Base-by-base conservation (phyloP, 2,888 invertebrate genomes). In the Drosophila prolongata region DNA sequence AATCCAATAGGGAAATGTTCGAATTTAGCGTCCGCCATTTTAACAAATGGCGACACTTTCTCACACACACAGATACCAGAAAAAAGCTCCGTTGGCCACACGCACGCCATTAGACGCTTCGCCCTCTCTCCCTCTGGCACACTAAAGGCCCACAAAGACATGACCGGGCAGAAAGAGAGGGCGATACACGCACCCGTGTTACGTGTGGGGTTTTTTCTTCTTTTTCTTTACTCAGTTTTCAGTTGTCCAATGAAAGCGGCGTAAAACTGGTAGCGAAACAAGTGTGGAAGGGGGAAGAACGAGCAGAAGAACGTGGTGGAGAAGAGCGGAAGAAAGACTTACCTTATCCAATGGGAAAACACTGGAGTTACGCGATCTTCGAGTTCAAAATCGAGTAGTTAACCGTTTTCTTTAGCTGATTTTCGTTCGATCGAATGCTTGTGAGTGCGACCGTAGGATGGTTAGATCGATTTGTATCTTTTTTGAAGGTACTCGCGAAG, bases 201-300 rank as follows among this genome's bases (percentile, higher is more conserved):
- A 70, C 70, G 59, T 57, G 73, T 69, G 40, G 69, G 61, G 62
- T 42, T 49, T 56, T 49, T 47, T 55, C 14, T 67, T 65, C 19
- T 43, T 64, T 52, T 53, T 37, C 47, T 61, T 38, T 52, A 54
- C 58, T 46, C 58, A 34, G 38, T 46, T 44, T 61, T 43, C 49
- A 64, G 69, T 72, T 72, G 83, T 68, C 92, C 91, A 91, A 91
- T 91, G 90, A 90, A 85, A 90, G 81, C 62, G 84, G 91, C 91
- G 91, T 91, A 91, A 91, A 87, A 91, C 92, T 87, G 86, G 91
- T 90, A 91, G 91, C 90, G 53, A 58, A 59, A 46, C 44, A 55
- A 64, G 58, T 55, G 65, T 71, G 47, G 67, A 42, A 37, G 16
- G 47, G 66, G 58, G 47, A 50, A 50, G 52, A 57, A 53, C 42